These are phyloP conservation scores for Nyctibius bracteatus DNA, from an alignment of 2,113 vertebrate genomes.

Conservation along the genomic window DNA sequence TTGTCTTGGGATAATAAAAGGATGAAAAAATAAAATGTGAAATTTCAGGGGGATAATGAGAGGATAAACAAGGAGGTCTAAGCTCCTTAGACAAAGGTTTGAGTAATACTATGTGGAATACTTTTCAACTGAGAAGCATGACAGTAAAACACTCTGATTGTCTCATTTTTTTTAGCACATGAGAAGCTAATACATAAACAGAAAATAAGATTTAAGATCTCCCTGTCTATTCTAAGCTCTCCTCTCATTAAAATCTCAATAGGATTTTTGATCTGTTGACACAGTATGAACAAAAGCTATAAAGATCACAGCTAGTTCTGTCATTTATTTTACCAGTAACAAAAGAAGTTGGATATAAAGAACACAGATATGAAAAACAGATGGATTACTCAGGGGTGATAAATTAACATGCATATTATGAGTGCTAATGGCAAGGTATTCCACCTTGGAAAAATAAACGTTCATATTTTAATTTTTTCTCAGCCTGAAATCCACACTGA, in stretches of 20 bases:
- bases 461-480: neutral
- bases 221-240: neutral
- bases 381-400: neutral
- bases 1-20: neutral
- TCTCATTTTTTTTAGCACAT: neutral
- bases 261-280: conserved; percentile 2
- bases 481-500: neutral
- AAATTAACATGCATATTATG: neutral
- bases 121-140: neutral
- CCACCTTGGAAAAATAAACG: neutral
- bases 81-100: neutral
- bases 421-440: neutral
- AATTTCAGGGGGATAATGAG: neutral
- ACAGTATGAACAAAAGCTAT: neutral
- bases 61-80: neutral
- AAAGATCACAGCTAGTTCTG: neutral
- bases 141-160: neutral
- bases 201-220: neutral
- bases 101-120: neutral
- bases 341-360: neutral
- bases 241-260: neutral
- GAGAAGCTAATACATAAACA: neutral
- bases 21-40: neutral
- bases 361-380: neutral
- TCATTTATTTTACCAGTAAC: neutral